Percentiles rank a stretch among this genome's conserved stretches.
Evolutionary conservation across 2,888 invertebrate species (phyloP).

Genomic region (Cenopis cana): DNA sequence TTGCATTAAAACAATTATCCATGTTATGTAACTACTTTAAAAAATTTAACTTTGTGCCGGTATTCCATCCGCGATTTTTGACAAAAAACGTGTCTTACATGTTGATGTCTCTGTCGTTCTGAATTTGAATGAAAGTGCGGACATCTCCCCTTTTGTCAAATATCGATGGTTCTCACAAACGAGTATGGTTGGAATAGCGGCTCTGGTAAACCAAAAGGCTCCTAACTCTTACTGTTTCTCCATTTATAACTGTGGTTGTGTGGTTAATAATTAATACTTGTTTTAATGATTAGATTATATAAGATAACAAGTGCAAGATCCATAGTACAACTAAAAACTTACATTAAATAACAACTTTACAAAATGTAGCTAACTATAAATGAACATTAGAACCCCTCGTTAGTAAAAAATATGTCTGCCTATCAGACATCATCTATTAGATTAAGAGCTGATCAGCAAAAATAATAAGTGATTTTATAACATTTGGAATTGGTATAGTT

Average conservation of each 20-base stretch:
- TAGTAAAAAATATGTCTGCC: background rate
- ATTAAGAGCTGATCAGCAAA: too few relatives aligned
- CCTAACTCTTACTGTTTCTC: background rate
- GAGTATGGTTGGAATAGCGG: too few relatives aligned
- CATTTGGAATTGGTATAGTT: too few relatives aligned
- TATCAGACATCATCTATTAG: background rate
- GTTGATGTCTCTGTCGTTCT: background rate
- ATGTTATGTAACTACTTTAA: too few relatives aligned
- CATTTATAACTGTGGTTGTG: background rate
- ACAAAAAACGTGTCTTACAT: too few relatives aligned
- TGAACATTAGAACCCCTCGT: background rate
- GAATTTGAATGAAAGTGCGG: background rate
- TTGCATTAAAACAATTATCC: background rate
- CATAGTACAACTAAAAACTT: background rate
- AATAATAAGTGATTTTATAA: too few relatives aligned
- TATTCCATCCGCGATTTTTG: background rate
- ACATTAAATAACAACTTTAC: background rate
- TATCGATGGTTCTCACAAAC: background rate
- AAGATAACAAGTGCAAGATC: constrained; percentile 9
- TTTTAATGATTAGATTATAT: background rate
- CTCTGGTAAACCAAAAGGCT: background rate
- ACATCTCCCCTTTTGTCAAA: too few relatives aligned
- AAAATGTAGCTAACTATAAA: background rate
- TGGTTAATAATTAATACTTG: too few relatives aligned
- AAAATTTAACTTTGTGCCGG: too few relatives aligned